Conservation (phyloP, 2,113 vertebrate genomes). For the Montifringilla adamsi region DNA sequence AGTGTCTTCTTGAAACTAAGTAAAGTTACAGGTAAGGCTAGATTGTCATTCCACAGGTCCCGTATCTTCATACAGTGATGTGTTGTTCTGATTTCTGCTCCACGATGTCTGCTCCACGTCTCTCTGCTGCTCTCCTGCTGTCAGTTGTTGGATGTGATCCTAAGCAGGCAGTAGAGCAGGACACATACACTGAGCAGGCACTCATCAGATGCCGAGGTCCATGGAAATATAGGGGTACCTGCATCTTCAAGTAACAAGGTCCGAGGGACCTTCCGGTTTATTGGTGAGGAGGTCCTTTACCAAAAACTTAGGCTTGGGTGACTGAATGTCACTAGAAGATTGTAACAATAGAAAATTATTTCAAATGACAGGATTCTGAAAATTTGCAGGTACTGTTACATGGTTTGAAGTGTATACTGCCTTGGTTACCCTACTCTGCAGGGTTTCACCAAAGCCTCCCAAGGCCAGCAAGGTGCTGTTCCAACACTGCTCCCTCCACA, state of each 20-base stretch:
- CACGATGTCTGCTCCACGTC: background rate
- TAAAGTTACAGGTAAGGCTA: background rate
- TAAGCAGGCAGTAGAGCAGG: rapidly evolving
- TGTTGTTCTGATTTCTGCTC: background rate
- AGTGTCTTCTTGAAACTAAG: background rate
- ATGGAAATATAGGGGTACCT: background rate
- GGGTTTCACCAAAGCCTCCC: background rate
- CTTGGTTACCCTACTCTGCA: background rate
- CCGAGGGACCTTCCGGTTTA: background rate
- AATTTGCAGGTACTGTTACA: background rate
- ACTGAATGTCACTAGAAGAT: background rate
- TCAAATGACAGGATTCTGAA: background rate
- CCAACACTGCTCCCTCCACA: background rate
- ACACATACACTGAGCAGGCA: background rate
- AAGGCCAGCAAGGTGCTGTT: background rate
- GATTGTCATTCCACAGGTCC: background rate
- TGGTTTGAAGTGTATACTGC: background rate
- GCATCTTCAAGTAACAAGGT: background rate
- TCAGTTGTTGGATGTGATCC: background rate
- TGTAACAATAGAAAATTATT: background rate
- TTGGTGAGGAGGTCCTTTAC: background rate
- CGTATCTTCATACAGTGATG: background rate
- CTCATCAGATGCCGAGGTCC: background rate
- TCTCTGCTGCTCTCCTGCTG: too few species aligned
- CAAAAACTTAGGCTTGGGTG: background rate